Evolutionary conservation across 2,888 invertebrate species (phyloP).

Genomic region (Cryptocephalus moraei): DNA sequence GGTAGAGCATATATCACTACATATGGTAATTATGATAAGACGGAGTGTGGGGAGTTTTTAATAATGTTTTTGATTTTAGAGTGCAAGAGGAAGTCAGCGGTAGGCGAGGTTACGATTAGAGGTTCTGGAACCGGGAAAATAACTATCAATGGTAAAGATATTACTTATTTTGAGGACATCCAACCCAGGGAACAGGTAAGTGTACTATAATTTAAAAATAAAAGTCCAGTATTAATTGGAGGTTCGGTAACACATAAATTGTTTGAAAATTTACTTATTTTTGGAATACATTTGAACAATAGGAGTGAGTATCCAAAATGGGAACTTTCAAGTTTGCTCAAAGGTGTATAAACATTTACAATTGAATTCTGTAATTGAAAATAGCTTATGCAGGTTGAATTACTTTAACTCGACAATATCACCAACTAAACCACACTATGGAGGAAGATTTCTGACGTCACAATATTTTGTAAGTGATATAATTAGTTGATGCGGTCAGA

Average conservation of each 20-base stretch:
- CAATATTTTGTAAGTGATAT: no score
- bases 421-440: no score
- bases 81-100: conserved; percentile 60
- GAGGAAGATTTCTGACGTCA: no score
- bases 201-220: conserved; percentile 14
- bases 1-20: conserved; percentile 63
- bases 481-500: no score
- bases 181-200: conserved; percentile 70
- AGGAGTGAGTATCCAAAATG: no score
- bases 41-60: background rate
- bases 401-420: no score
- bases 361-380: no score
- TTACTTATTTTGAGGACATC: conserved; percentile 63
- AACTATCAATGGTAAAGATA: conserved; percentile 67
- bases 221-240: background rate
- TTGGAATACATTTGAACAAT: no score
- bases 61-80: conserved; percentile 35
- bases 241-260: background rate
- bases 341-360: no score
- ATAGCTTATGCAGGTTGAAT: no score
- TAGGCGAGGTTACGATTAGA: conserved; percentile 69
- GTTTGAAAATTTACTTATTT: background rate
- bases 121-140: conserved; percentile 78
- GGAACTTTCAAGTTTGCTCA: no score
- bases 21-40: conserved; percentile 41